Base-by-base conservation (phyloP, 2,113 vertebrate species). In the Coracopsis vasa region DNA sequence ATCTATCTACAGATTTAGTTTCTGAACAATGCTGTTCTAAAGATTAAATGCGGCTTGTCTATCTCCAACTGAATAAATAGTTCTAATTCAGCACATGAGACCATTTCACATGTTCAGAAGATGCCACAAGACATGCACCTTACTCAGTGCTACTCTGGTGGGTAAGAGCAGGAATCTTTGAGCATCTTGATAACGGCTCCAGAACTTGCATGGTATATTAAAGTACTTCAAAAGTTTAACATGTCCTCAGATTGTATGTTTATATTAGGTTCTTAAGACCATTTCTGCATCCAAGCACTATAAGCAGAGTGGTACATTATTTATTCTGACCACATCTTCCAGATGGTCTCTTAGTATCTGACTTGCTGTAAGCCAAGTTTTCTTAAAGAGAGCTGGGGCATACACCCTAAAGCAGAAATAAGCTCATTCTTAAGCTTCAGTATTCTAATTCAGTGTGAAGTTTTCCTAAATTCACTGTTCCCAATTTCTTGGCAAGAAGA, bases 271-370 rank as follows among this genome's bases (percentile, higher is more conserved):
- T 73, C 78, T 71, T 33, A 93, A 90, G 72, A 47, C 13, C 44
- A 80, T 78, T 93, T 93, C 79, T 92, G 48, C 47, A 90, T 74
- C 42, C 8, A 72, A 88, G 90, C 78, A 83, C 41, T 90, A 79
- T 83, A 95, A 94, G 75, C 71, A 79, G 62, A 95, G 42, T 44
- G 37, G 61, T 78, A 86, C 61, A 24, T 78, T 86, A 93, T 93
- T 94, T 93, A 93, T 51, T 79, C 82, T 92, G 77, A 93, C 75
- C 61, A 81, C 41, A 88, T 81, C 92, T 86, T 92, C 77, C 94
- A 92, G 50, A 60, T 44, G 69, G 53, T 66, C 78, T 83, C 65
- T 61, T 71, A 47, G n/a, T 24, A 83, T 47, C 3, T 62, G 31
- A 61, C 35, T 69, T 60, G 28, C 44, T 44, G 8, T 53, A 94